Conservation (phyloP, 2,888 invertebrate species). For the Myopa testacea region DNA sequence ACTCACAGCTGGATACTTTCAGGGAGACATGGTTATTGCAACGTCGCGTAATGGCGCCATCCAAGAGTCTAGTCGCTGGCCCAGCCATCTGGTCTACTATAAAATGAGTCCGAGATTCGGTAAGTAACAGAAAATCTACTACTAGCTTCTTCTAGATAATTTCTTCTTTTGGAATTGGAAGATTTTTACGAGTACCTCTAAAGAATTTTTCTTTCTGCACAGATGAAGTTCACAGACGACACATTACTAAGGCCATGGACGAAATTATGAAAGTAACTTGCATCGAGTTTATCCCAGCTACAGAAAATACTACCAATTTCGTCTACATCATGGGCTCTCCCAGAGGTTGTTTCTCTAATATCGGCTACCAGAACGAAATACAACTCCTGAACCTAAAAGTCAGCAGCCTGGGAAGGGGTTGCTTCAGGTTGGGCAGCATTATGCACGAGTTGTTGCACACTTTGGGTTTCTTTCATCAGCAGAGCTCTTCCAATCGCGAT, state of each 20-base stretch:
- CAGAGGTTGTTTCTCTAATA: conserved; percentile 80
- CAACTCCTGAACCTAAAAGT: conserved; percentile 56
- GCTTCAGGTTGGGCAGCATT: conserved; percentile 70
- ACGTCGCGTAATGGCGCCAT: conserved; percentile 72
- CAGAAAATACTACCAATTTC: conserved; percentile 56
- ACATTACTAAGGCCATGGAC: conserved; percentile 73
- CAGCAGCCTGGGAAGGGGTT: conserved; percentile 53
- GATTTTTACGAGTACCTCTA: no score
- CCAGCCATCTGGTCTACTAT: conserved; percentile 76
- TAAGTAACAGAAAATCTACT: neutral
- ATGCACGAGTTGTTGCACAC: conserved; percentile 84
- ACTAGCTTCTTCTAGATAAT: neutral
- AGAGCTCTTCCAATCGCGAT: conserved; percentile 80
- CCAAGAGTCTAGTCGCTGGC: conserved; percentile 73
- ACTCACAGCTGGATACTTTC: conserved; percentile 78
- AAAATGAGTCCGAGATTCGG: conserved; percentile 67
- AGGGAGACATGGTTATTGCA: conserved; percentile 77
- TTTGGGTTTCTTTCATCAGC: conserved; percentile 83
- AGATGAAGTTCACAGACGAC: conserved; percentile 69
- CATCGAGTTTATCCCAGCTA: conserved; percentile 75
- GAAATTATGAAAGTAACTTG: conserved; percentile 80
- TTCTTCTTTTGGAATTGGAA: no score
- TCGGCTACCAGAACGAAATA: conserved; percentile 72
- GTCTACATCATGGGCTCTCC: conserved; percentile 48
- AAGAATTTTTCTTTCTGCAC: neutral